phyloP scores from a whole-genome alignment of 2,797 vertebrate genomes.

The Loris lydekkerianus region DNA sequence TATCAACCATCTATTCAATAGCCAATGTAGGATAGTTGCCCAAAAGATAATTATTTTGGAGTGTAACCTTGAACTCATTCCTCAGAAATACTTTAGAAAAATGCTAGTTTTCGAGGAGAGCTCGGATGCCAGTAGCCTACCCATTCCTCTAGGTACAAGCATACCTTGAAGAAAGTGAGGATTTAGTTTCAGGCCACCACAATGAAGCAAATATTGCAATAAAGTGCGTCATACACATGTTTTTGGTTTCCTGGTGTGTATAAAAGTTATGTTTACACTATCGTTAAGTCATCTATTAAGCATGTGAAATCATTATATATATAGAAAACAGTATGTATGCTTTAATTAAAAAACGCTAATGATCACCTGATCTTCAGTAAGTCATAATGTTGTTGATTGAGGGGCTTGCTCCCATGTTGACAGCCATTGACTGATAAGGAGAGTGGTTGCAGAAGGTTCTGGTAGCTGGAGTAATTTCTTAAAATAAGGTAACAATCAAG shows the following conservation, averaged over 20 bases:
- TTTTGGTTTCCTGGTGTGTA: neutral
- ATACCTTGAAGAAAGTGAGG: neutral
- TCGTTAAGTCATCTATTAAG: neutral
- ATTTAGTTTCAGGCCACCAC: neutral
- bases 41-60: slow-evolving; percentile 1
- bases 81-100: neutral
- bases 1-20: neutral
- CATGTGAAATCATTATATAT: neutral
- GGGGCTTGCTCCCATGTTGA: neutral
- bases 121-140: neutral
- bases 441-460: neutral
- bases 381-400: neutral
- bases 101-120: neutral
- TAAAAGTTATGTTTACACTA: neutral
- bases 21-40: neutral
- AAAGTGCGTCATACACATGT: neutral
- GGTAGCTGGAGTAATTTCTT: neutral
- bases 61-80: slow-evolving; percentile 9
- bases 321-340: neutral
- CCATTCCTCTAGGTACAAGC: neutral
- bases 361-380: neutral
- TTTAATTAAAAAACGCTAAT: neutral
- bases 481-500: neutral
- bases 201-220: neutral
- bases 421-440: neutral